Evolutionary conservation across 2,113 vertebrate genomes (phyloP), one percentile per base, ranked within the genome.

Genomic region (Cyanistes caeruleus): DNA sequence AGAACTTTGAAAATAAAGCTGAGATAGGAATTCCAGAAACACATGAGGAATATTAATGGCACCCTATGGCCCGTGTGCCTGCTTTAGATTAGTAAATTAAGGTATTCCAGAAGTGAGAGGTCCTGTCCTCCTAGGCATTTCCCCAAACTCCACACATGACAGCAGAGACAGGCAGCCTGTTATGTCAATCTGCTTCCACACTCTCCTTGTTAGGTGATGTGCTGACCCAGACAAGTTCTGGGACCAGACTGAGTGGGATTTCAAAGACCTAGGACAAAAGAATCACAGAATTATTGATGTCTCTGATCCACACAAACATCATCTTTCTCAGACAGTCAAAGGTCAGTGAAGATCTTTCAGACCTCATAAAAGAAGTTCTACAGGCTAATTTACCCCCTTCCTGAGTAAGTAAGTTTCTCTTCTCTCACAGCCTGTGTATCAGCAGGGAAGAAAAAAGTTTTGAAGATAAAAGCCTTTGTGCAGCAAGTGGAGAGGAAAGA

Each of bases 401-500:
- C 64, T 53, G 64, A 87, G 68, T 92, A 90, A 91, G 73, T 83
- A 92, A 93, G 44, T 85, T 94, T 91, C 43, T 56, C 48, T 96
- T 95, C 74, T 97, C 56, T 88, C 33, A 41, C 43, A 80, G 63
- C 9, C 69, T 59, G 39, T 89, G 48, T 22, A 93, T 63, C 76
- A 97, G 88, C 92, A 74, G 78, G 91, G 65, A 87, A 87, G 82
- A 84, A 96, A 93, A 95, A 81, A 70, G 49, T 94, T 97, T 94
- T 97, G 95, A 74, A 95, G 78, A 84, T 92, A 80, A 91, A 93
- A 97, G 52, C 13, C 22, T 96, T 59, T 82, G 60, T 86, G 37
- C 28, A 64, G 49, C 35, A 73, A 93, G 60, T 59, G 43, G 56
- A 91, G 89, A 94, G 49, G 48, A 95, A 93, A 85, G 56, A 49